Percentiles rank a stretch among this genome's conserved stretches.
Evolutionary conservation across 2,888 invertebrate species (phyloP).

Genomic region (Caenorhabditis virilis): DNA sequence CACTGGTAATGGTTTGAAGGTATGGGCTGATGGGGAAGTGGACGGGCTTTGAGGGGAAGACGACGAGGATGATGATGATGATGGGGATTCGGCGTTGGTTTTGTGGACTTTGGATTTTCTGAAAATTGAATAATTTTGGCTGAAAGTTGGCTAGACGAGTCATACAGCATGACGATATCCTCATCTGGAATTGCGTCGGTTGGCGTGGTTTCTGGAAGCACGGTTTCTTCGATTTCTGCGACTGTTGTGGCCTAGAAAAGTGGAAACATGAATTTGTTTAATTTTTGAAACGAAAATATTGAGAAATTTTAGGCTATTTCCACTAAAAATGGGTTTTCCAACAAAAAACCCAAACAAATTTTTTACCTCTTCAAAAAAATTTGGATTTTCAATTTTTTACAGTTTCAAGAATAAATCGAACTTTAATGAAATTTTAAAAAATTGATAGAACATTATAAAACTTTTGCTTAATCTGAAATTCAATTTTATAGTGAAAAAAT

Average conservation of each 20-base stretch:
- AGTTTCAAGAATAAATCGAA: too few relatives aligned
- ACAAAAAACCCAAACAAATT: too few relatives aligned
- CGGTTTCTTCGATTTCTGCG: not conserved
- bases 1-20: conserved; percentile 57
- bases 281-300: too few relatives aligned
- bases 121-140: conserved; percentile 1
- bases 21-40: conserved; percentile 44
- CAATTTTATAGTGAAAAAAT: too few relatives aligned
- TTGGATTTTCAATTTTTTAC: conserved; percentile 4
- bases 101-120: conserved; percentile 32
- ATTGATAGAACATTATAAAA: too few relatives aligned
- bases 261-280: too few relatives aligned
- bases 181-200: conserved; percentile 34
- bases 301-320: too few relatives aligned
- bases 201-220: not conserved
- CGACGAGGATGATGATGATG: too few relatives aligned
- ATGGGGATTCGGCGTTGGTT: conserved; percentile 14
- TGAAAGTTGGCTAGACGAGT: not conserved
- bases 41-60: conserved; percentile 36
- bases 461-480: too few relatives aligned
- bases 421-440: too few relatives aligned
- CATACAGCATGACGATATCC: conserved; percentile 28
- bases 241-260: too few relatives aligned
- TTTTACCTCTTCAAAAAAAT: conserved; percentile 8
- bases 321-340: too few relatives aligned